Conservation (phyloP, 2,113 vertebrate genomes). For the Burhinus bistriatus region DNA sequence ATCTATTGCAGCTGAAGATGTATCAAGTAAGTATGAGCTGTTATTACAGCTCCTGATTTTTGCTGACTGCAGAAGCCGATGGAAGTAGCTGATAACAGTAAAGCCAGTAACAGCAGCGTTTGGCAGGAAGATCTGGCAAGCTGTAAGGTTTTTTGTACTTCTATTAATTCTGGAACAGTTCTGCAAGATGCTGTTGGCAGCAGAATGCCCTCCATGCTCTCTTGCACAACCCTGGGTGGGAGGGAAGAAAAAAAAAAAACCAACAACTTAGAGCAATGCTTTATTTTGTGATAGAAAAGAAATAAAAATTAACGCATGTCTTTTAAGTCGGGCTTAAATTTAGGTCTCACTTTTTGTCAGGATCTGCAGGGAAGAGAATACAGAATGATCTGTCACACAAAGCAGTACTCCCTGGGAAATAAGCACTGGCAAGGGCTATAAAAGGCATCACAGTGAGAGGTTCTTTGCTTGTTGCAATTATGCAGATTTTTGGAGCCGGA, state of each 20-base stretch:
- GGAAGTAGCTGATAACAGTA: slow-evolving; percentile 77
- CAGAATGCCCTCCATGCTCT: slow-evolving; percentile 6
- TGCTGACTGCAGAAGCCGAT: slow-evolving; percentile 51
- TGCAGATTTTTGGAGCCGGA: background rate
- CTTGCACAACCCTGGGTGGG: slow-evolving; percentile 56
- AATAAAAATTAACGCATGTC: background rate
- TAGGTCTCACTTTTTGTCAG: background rate
- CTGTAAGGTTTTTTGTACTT: slow-evolving; percentile 64
- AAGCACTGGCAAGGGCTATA: slow-evolving; percentile 21
- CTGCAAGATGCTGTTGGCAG: slow-evolving; percentile 37
- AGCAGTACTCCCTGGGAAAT: slow-evolving; percentile 24
- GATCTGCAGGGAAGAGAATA: background rate
- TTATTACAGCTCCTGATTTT: background rate
- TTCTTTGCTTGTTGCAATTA: slow-evolving; percentile 19
- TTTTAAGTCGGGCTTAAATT: background rate
- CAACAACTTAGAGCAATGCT: background rate
- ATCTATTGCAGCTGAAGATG: background rate
- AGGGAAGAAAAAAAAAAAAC: background rate
- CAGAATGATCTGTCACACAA: background rate
- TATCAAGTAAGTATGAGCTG: background rate
- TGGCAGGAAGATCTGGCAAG: slow-evolving; percentile 77
- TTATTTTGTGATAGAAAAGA: background rate
- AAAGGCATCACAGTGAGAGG: background rate
- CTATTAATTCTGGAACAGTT: slow-evolving; percentile 20
- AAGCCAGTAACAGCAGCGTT: slow-evolving; percentile 61